Evolutionary conservation across 2,797 vertebrate genomes (phyloP).

Genomic region (Mastacembelus armatus): DNA sequence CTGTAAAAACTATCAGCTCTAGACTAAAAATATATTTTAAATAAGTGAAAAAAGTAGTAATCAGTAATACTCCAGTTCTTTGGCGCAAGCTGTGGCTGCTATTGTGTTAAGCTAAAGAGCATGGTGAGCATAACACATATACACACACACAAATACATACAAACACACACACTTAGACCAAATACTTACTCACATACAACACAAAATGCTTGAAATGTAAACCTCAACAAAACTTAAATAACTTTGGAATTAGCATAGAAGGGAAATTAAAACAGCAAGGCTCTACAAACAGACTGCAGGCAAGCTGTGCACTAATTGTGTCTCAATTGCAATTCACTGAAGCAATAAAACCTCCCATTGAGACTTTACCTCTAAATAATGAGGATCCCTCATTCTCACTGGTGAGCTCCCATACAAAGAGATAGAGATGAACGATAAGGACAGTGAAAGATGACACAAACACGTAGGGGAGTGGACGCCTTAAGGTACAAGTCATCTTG

Average conservation of each 20-base stretch:
- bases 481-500: constrained; percentile 6
- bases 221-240: constrained; percentile 67
- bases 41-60: too few species aligned
- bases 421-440: constrained; percentile 3
- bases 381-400: constrained; percentile 44
- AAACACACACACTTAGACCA: neutral
- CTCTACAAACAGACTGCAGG: constrained; percentile 76
- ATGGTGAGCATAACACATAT: neutral
- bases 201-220: constrained; percentile 11
- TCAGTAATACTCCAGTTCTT: neutral
- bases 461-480: neutral
- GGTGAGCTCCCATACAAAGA: constrained; percentile 6
- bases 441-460: constrained; percentile 1
- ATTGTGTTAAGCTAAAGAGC: neutral
- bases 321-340: constrained; percentile 74
- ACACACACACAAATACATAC: neutral
- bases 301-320: constrained; percentile 74
- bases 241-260: constrained; percentile 65
- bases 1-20: neutral
- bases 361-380: constrained; percentile 65
- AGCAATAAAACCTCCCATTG: constrained; percentile 71
- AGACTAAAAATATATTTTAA: neutral
- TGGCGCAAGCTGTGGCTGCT: neutral
- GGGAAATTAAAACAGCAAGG: constrained; percentile 73
- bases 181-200: too few species aligned